Percentiles rank a stretch among this genome's conserved stretches.
Evolutionary conservation across 2,113 vertebrate genomes (phyloP).

Genomic region (Australoheros scitulus): DNA sequence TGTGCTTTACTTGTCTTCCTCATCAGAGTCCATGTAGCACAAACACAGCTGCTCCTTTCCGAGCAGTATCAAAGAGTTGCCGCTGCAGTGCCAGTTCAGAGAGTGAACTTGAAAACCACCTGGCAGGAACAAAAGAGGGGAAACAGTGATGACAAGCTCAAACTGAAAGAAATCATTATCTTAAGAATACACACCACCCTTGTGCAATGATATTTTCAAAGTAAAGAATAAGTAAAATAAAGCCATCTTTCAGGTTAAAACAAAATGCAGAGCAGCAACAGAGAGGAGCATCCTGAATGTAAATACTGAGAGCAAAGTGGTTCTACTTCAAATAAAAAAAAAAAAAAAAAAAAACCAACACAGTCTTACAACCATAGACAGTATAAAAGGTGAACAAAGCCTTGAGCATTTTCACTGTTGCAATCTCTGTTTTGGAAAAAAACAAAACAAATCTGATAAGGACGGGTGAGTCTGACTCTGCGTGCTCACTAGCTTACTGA

Average conservation of each 20-base stretch:
- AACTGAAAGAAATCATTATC: not conserved
- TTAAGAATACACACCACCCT: not conserved
- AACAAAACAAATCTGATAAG: too few species aligned
- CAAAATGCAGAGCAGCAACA: not conserved
- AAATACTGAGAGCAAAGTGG: not conserved
- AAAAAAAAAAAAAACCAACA: not conserved
- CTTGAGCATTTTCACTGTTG: too few species aligned
- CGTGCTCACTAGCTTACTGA: not conserved
- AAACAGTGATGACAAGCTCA: not conserved
- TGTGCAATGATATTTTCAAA: not conserved
- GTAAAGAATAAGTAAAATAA: not conserved
- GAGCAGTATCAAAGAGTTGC: constrained; percentile 84
- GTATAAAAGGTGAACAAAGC: too few species aligned
- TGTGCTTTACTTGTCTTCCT: constrained; percentile 53
- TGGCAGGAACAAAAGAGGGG: constrained; percentile 53
- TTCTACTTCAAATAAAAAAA: not conserved
- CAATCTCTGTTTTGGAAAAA: too few species aligned
- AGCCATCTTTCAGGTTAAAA: too few species aligned
- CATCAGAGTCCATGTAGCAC: constrained; percentile 86
- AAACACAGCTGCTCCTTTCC: constrained; percentile 93
- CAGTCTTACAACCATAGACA: too few species aligned
- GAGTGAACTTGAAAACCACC: constrained; percentile 88
- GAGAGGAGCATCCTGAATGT: not conserved
- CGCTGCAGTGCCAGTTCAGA: constrained; percentile 86
- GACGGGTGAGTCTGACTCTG: too few species aligned